Evolutionary conservation across 2,888 invertebrate genomes (phyloP), one percentile per base, ranked within the genome.

Genomic region (Unio pictorum): DNA sequence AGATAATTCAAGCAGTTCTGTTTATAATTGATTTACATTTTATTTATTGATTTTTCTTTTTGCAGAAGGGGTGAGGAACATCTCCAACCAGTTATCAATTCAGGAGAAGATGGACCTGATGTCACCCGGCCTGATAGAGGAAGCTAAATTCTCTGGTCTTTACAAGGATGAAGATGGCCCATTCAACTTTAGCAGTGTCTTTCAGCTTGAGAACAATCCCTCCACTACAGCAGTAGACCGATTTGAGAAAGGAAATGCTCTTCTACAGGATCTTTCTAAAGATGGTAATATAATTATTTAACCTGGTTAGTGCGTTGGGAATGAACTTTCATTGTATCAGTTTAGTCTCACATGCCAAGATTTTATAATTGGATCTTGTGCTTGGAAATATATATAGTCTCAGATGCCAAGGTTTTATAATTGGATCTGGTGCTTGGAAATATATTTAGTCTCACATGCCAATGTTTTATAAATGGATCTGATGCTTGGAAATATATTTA

Each of bases 61-160:
- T 45, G 15, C 74, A 88, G 88, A 75, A 70, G 87, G 88, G 23
- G 74, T 83, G 18, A 74, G 84, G 56, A 88, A 88, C 70, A 84
- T 88, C 45, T 87, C 87, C 20, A 88, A 85, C 69, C 77, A 81
- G 60, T 73, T 88, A 61, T 79, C 87, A 1, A 87, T 88, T 55
- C 74, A 80, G 18, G 81, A 83, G 2, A 81, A 85, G 60, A 85
- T 82, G 55, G 84, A 86, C 61, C 68, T 79, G 34, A 78, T 76
- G 64, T 86, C 86, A 1, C 68, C 79, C 0, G 80, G 79, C n/a
- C 72, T 87, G 28, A 71, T 80, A 59, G 85, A 86, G 63, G 66
- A 76, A 57, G 87, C 87, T 8, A 72, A 80, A 61, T 61, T 72
- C 15, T 76, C 75, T 8, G 84, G 83, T 7, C 79, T 81, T 23